These are phyloP conservation scores for Seriola rivoliana DNA, from an alignment of 2,113 vertebrate genomes.

Conservation along the genomic window DNA sequence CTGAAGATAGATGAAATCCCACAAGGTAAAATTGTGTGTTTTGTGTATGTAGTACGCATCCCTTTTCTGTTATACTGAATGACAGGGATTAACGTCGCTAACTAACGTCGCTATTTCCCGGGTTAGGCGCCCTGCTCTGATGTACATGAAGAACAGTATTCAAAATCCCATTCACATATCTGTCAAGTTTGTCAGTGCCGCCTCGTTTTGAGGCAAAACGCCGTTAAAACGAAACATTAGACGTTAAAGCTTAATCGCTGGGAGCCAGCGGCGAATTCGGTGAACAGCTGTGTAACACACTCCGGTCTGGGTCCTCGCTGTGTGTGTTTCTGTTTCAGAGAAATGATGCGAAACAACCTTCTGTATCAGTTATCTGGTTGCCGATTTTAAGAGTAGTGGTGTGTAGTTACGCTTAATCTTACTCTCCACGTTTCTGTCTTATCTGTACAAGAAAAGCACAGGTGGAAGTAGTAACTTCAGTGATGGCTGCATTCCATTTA, in stretches of 20 bases:
- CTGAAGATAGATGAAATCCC: slow-evolving; percentile 70
- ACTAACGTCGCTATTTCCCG: neutral
- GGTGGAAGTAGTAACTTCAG: too few relatives aligned
- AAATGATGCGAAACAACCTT: neutral
- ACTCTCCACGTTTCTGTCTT: too few relatives aligned
- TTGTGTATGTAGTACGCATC: rapidly evolving
- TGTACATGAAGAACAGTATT: neutral
- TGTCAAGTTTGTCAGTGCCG: neutral
- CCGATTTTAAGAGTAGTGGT: neutral
- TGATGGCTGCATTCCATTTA: too few relatives aligned
- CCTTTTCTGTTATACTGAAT: neutral
- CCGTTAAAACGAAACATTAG: neutral
- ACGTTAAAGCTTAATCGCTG: neutral
- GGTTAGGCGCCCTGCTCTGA: too few relatives aligned
- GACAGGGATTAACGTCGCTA: rapidly evolving
- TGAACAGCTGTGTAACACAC: neutral
- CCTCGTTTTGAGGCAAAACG: neutral
- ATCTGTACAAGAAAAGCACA: too few relatives aligned
- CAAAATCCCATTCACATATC: neutral
- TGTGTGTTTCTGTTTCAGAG: too few relatives aligned
- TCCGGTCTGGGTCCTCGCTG: neutral
- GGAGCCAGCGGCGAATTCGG: neutral
- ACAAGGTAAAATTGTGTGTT: slow-evolving; percentile 52
- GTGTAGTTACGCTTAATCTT: neutral
- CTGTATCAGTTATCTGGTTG: neutral